Percentiles rank a stretch among this genome's conserved stretches.
These are phyloP conservation scores for Tenebrosternarchus preto DNA, from an alignment of 2,113 vertebrate genomes.

Conservation along the genomic window DNA sequence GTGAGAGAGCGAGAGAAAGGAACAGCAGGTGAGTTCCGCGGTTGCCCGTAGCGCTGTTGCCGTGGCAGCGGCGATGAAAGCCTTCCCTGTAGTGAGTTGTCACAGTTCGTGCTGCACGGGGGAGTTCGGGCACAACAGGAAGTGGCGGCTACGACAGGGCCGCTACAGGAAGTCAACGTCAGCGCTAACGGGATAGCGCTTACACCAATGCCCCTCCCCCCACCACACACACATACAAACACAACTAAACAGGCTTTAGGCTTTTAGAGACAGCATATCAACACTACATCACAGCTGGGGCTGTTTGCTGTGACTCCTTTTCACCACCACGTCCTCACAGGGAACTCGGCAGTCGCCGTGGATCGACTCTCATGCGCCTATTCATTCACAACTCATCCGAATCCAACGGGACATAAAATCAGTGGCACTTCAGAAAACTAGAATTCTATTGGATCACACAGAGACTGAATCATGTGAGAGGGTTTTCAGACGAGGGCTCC, in stretches of 20 bases:
- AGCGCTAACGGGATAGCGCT: constrained; percentile 32
- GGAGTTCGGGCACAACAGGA: constrained; percentile 40
- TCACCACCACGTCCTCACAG: constrained; percentile 1
- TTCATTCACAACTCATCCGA: constrained; percentile 42
- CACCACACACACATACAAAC: constrained; percentile 41
- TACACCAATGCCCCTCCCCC: neutral
- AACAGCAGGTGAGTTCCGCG: constrained; percentile 51
- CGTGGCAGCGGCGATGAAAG: constrained; percentile 47
- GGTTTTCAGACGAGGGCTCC: constrained; percentile 2
- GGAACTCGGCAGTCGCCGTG: constrained; percentile 4
- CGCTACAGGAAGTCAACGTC: constrained; percentile 43
- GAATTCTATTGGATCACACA: constrained; percentile 1
- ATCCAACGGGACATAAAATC: constrained; percentile 11
- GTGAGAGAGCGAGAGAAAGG: constrained; percentile 28
- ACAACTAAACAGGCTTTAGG: constrained; percentile 29
- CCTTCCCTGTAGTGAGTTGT: constrained; percentile 50
- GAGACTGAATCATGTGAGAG: constrained; percentile 3
- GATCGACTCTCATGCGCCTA: neutral
- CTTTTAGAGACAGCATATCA: constrained; percentile 24
- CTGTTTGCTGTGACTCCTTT: constrained; percentile 28
- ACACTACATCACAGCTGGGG: constrained; percentile 25
- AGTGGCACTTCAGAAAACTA: constrained; percentile 16
- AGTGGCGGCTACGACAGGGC: constrained; percentile 37
- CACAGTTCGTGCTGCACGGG: constrained; percentile 32
- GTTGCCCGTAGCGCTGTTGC: constrained; percentile 39